These are phyloP conservation scores for Drosophila gaucha DNA, from an alignment of 2,888 invertebrate genomes.

Conservation along the genomic window DNA sequence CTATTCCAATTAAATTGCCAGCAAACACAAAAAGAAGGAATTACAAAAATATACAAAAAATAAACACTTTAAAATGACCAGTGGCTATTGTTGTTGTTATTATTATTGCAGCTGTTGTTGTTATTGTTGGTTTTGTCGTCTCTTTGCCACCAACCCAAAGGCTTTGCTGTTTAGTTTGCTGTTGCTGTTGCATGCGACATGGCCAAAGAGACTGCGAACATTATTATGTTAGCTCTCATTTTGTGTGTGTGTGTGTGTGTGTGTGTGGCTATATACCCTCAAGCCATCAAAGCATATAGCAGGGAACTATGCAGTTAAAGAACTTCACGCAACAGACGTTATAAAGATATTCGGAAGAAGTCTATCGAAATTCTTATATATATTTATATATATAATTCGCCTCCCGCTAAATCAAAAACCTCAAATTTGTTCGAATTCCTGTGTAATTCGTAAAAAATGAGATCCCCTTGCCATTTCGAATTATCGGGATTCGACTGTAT, in stretches of 20 bases:
- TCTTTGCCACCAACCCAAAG: not conserved
- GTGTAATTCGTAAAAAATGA: too few relatives aligned
- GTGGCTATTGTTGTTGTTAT: conserved; percentile 44
- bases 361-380: too few relatives aligned
- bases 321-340: too few relatives aligned
- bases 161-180: conserved; percentile 8
- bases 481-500: too few relatives aligned
- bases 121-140: too few relatives aligned
- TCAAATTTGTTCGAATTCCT: too few relatives aligned
- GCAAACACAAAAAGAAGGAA: conserved; percentile 32
- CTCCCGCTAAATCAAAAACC: too few relatives aligned
- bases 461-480: too few relatives aligned
- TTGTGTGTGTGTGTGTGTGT: not conserved
- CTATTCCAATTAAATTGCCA: conserved; percentile 70
- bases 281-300: not conserved
- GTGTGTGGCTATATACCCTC: conserved; percentile 3
- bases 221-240: conserved; percentile 23
- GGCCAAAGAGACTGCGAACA: conserved; percentile 20
- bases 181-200: conserved; percentile 38
- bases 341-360: too few relatives aligned
- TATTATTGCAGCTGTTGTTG: conserved; percentile 16
- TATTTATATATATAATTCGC: too few relatives aligned
- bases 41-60: too few relatives aligned
- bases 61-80: conserved; percentile 42
- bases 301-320: not conserved